Conservation (phyloP, 1,140 invertebrate genomes). For the Sminthurinus signatus region DNA sequence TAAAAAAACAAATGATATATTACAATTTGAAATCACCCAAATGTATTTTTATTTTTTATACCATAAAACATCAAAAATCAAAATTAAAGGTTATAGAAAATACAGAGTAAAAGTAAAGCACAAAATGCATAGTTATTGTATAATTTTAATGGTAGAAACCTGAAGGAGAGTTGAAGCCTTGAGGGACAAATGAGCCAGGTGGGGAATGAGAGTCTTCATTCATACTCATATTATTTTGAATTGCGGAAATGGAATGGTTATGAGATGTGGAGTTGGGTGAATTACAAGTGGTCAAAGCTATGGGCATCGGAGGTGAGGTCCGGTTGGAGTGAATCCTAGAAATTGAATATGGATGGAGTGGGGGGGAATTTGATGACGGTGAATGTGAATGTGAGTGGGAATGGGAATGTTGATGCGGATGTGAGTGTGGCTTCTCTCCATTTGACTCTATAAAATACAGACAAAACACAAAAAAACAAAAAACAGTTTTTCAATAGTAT, state of each 20-base stretch:
- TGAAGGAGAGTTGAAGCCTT: conserved; percentile 34
- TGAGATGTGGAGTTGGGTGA: conserved; percentile 16
- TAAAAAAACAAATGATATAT: no score
- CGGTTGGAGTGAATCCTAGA: conserved; percentile 36
- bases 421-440: conserved; percentile 29
- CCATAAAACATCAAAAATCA: no score
- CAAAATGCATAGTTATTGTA: no score
- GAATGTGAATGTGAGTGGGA: no score
- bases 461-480: no score
- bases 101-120: no score
- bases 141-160: no score
- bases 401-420: no score
- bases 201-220: conserved; percentile 34
- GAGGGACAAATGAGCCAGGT: conserved; percentile 29
- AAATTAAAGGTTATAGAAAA: no score
- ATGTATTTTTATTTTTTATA: no score
- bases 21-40: no score
- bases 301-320: conserved; percentile 37
- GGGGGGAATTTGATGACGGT: conserved; percentile 30
- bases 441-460: conserved; percentile 30
- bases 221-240: conserved; percentile 19
- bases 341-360: conserved; percentile 37
- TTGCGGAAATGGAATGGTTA: conserved; percentile 21
- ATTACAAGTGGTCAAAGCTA: conserved; percentile 34
- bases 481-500: no score